These are phyloP conservation scores for Pinna nobilis DNA, from an alignment of 1,140 invertebrate species.

Conservation along the genomic window DNA sequence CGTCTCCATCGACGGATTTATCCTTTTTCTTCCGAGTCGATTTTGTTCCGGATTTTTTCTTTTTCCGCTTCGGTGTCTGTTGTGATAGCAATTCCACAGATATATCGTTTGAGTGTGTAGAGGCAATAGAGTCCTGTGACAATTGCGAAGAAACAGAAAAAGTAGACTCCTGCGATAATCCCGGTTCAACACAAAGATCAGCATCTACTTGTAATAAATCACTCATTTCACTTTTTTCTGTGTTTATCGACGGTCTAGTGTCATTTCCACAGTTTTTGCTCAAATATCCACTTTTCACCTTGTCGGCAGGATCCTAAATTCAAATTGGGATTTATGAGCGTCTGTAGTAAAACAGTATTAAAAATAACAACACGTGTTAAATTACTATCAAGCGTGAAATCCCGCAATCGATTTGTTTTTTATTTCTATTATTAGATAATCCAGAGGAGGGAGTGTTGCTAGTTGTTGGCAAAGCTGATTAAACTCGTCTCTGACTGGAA, in stretches of 20 bases:
- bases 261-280: no score
- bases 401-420: no score
- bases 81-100: slow-evolving; percentile 29
- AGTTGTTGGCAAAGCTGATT: slow-evolving; percentile 52
- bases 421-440: no score
- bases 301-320: no score
- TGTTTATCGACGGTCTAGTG: no score
- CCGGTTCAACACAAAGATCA: slow-evolving; percentile 7
- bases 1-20: slow-evolving; percentile 40
- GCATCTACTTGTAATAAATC: slow-evolving; percentile 8
- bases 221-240: neutral
- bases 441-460: slow-evolving; percentile 7
- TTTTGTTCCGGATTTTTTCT: slow-evolving; percentile 48
- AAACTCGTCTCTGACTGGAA: slow-evolving; percentile 44
- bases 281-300: no score
- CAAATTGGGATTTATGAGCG: no score
- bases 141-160: slow-evolving; percentile 39
- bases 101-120: slow-evolving; percentile 39
- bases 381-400: no score
- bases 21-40: slow-evolving; percentile 59
- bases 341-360: no score
- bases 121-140: slow-evolving; percentile 54
- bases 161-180: slow-evolving; percentile 47
- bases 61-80: slow-evolving; percentile 19
- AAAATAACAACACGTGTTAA: no score